Evolutionary conservation across 2,888 invertebrate genomes (phyloP).

Genomic region (Acronicta alni): DNA sequence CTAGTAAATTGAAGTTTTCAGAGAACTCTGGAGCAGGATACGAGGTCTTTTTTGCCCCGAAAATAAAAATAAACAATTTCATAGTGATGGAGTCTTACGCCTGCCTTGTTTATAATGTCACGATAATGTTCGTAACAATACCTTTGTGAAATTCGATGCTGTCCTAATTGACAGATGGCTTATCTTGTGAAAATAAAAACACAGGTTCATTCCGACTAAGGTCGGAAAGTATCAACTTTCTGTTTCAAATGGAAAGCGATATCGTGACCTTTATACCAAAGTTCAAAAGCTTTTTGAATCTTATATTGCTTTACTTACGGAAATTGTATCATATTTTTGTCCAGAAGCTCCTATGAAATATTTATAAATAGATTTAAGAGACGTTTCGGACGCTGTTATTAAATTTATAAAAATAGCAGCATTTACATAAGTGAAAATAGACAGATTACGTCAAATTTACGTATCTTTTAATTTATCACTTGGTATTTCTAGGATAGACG

Average conservation of each 20-base stretch:
- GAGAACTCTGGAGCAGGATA: too few species aligned
- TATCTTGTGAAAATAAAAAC: background rate
- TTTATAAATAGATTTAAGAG: conserved; percentile 28
- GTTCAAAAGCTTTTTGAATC: background rate
- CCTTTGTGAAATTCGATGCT: background rate
- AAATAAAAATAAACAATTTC: too few species aligned
- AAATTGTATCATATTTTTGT: conserved; percentile 6
- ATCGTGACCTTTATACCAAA: background rate
- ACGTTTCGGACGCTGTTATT: conserved; percentile 2
- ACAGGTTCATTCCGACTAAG: background rate
- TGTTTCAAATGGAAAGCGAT: conserved; percentile 2
- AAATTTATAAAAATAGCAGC: conserved; percentile 1
- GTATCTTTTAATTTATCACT: too few species aligned
- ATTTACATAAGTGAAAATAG: too few species aligned
- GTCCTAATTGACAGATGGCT: background rate
- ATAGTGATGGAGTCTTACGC: background rate
- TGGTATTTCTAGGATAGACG: too few species aligned
- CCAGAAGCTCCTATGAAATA: conserved; percentile 14
- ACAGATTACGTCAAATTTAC: too few species aligned
- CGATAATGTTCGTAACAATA: background rate
- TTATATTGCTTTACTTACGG: conserved; percentile 3
- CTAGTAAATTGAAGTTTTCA: too few species aligned
- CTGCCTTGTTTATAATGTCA: background rate
- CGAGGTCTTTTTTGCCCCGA: too few species aligned
- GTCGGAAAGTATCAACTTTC: background rate